Base-by-base conservation (phyloP, 2,888 invertebrate genomes). In the Sinohyriopsis cumingii region DNA sequence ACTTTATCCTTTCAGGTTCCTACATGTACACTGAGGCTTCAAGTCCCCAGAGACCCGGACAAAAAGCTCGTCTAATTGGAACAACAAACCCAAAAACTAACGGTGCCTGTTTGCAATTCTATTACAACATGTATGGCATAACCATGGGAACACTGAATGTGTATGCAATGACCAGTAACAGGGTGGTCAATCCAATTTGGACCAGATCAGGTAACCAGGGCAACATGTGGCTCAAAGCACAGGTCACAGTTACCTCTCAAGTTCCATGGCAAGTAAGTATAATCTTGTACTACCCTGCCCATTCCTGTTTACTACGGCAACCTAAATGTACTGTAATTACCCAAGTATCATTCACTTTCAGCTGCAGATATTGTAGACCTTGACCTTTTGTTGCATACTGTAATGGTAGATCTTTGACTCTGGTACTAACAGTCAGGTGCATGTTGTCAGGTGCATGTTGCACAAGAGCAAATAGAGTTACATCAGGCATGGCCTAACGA, bases 21-120 rank as follows among this genome's bases (percentile, higher is more conserved):
- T 86, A 84, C 59, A 80, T 84, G 73, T 83, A 82, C 63, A 82
- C 78, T 15, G 84, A 86, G 63, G 74, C 82, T 4, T 81, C 80
- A 5, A 67, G 66, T 22, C 79, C 79, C 18, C 67, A 75, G 55
- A 59, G 54, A 22, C 22, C 65, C 1, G 80, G 80, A 22, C 78
- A 83, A 54, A 80, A 77, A 63, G 81, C 84, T n/a, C 64, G 79
- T 15, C 60, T 82, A 18, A 69, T 79, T 59, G 71, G 79, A 25
- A 63, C 71, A 18, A 68, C 71, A 1, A 70, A 77, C 24, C 54
- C 70, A 15, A 64, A 70, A n/a, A 78, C 82, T 7, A 70, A 73
- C 5, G 76, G 76, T 6, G 57, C 72, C 25, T 86, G 85, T 71
- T 69, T 86, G 15, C 67, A 76, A 54, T 86, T 86, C 75, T 86